Conservation (phyloP, 2,797 vertebrate genomes). For the Erethizon dorsatum region DNA sequence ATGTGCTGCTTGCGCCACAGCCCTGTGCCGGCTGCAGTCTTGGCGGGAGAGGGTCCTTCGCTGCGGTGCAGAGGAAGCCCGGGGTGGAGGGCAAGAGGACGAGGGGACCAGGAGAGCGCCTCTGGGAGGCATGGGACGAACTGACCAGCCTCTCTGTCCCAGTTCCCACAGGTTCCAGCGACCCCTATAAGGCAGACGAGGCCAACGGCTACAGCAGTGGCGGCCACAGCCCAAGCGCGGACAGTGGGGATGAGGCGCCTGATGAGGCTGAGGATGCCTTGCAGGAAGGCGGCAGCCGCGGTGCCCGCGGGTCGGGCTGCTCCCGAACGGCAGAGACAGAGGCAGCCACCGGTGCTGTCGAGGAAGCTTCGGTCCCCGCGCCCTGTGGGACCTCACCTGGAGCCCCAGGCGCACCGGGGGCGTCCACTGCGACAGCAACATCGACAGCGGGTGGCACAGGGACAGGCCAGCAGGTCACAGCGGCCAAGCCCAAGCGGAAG, state of each 20-base stretch:
- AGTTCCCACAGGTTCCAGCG: slow-evolving; percentile 91
- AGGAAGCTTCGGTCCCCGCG: slow-evolving; percentile 68
- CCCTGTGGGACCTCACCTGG: slow-evolving; percentile 83
- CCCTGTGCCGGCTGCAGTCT: slow-evolving; percentile 51
- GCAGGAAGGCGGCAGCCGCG: slow-evolving; percentile 86
- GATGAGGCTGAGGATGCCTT: slow-evolving; percentile 90
- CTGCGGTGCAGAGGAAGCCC: not conserved
- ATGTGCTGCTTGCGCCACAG: slow-evolving; percentile 8
- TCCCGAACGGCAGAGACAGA: slow-evolving; percentile 32
- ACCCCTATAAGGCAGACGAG: slow-evolving; percentile 92
- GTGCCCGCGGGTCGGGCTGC: slow-evolving; percentile 76
- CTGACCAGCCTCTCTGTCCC: not conserved
- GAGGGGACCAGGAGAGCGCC: not conserved
- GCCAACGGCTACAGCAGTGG: slow-evolving; percentile 91
- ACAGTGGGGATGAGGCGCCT: slow-evolving; percentile 78
- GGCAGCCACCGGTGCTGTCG: slow-evolving; percentile 73
- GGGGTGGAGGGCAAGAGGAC: not conserved
- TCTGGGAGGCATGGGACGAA: not conserved
- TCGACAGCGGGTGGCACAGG: slow-evolving; percentile 80
- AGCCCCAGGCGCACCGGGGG: slow-evolving; percentile 84
- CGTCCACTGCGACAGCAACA: slow-evolving; percentile 67
- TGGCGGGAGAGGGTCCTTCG: not conserved
- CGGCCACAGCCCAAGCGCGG: slow-evolving; percentile 74
- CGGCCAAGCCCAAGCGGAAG: slow-evolving; percentile 95
- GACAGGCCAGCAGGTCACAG: slow-evolving; percentile 80